phyloP scores from a whole-genome alignment of 1,140 invertebrate species.

The Cataglyphis hispanica region DNA sequence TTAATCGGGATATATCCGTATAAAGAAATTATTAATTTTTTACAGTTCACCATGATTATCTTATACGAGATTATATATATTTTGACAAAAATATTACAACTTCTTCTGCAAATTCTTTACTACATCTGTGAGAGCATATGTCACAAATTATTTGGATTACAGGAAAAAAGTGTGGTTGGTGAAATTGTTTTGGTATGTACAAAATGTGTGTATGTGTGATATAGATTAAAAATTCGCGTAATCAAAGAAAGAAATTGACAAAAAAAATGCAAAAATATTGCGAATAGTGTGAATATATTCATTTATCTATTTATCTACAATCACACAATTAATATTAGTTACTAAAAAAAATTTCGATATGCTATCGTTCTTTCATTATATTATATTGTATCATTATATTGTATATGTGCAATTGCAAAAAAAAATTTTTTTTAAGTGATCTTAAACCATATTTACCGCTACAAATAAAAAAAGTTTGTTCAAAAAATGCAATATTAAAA shows the following conservation, averaged over 20 bases:
- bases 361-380: no score
- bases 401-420: no score
- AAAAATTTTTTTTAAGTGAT: no score
- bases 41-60: neutral
- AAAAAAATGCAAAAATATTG: no score
- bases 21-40: slow-evolving; percentile 31
- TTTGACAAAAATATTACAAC: slow-evolving; percentile 85
- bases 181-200: slow-evolving; percentile 89
- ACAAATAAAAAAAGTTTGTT: no score
- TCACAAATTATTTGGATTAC: slow-evolving; percentile 84
- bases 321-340: no score
- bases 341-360: no score
- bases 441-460: no score
- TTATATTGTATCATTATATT: no score
- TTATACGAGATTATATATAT: neutral
- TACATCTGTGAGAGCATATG: slow-evolving; percentile 85
- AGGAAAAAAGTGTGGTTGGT: slow-evolving; percentile 88
- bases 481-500: no score
- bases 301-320: no score
- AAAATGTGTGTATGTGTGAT: neutral
- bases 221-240: neutral
- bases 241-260: neutral
- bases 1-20: neutral
- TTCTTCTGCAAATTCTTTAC: slow-evolving; percentile 84
- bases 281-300: no score